Evolutionary conservation across 2,113 vertebrate genomes (phyloP).

Genomic region (Petrocephalus zakoni): DNA sequence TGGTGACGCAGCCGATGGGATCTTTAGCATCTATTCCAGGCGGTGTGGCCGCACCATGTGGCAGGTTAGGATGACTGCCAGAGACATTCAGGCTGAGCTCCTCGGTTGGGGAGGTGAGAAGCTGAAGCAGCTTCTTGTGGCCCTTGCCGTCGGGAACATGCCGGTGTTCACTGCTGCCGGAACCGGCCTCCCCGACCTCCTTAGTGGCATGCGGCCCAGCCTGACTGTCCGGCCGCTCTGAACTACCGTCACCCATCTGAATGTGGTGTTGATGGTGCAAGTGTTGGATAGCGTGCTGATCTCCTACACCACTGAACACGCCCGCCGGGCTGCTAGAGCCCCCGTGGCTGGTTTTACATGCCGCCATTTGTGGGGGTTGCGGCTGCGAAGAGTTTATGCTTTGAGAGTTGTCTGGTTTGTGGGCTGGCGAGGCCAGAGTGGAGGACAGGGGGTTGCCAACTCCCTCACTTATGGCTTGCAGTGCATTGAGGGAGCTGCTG

Average conservation of each 20-base stretch:
- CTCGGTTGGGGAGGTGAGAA: conserved; percentile 86
- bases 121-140: conserved; percentile 90
- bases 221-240: conserved; percentile 78
- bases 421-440: conserved; percentile 79
- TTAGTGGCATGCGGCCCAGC: conserved; percentile 56
- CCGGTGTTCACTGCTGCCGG: conserved; percentile 61
- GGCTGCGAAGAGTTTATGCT: conserved; percentile 64
- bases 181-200: conserved; percentile 69
- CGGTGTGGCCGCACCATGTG: conserved; percentile 50
- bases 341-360: conserved; percentile 62
- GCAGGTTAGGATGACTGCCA: conserved; percentile 49
- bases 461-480: conserved; percentile 96
- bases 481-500: conserved; percentile 92
- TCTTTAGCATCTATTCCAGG: conserved; percentile 76
- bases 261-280: conserved; percentile 51
- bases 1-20: conserved; percentile 66
- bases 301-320: conserved; percentile 57
- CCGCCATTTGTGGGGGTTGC: conserved; percentile 37
- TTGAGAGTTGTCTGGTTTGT: conserved; percentile 82
- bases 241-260: conserved; percentile 72
- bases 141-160: conserved; percentile 74
- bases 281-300: conserved; percentile 29
- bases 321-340: conserved; percentile 82
- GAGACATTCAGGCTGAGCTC: conserved; percentile 59
- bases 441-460: conserved; percentile 87